Evolutionary conservation across 2,797 vertebrate species (phyloP).

Genomic region (Tangara arthus): DNA sequence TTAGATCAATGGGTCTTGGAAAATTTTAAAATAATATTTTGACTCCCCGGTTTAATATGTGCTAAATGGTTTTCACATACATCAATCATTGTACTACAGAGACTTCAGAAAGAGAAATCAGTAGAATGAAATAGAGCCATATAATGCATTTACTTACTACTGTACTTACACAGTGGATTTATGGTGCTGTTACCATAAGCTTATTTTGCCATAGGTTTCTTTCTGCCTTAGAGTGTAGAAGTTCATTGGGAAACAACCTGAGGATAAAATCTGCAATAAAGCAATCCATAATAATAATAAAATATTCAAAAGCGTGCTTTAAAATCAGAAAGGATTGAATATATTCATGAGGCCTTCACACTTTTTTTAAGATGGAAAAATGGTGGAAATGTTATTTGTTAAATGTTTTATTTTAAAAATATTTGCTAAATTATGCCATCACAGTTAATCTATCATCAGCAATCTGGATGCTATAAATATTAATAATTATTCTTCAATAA

Average conservation of each 20-base stretch:
- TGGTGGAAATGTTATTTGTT: constrained; percentile 6
- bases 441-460: neutral
- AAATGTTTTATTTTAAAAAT: constrained; percentile 31
- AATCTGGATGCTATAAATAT: constrained; percentile 43
- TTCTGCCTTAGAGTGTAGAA: neutral
- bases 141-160: neutral
- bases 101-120: neutral
- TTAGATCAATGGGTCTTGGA: neutral
- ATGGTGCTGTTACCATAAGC: neutral
- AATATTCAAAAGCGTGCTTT: neutral
- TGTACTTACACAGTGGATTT: neutral
- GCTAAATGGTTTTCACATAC: neutral
- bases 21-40: constrained; percentile 21
- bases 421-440: constrained; percentile 40
- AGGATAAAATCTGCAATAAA: neutral
- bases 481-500: constrained; percentile 39
- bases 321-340: neutral
- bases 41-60: neutral
- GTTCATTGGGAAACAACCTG: neutral
- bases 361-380: constrained; percentile 1
- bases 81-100: neutral
- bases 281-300: neutral
- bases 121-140: neutral
- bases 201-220: constrained; percentile 1
- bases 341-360: constrained; percentile 9